Conservation (phyloP, 2,113 vertebrate genomes). For the Cyprinodon tularosa region DNA sequence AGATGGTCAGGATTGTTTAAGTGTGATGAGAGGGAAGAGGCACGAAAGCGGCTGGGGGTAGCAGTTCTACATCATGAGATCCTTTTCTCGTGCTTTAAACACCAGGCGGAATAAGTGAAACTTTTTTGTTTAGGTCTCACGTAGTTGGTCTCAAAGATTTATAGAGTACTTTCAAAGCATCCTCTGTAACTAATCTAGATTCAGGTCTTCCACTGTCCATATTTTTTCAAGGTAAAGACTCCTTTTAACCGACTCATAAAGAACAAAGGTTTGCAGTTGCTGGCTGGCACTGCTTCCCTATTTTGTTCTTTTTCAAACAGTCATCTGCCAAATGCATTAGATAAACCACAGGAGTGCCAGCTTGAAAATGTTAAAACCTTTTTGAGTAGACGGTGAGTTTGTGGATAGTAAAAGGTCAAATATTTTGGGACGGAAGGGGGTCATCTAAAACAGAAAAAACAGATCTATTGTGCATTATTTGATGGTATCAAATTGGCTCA, state of each 20-base stretch:
- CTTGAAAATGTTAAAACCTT: constrained; percentile 29
- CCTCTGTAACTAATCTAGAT: neutral
- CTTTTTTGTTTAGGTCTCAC: neutral
- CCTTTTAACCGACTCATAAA: neutral
- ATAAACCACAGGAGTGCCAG: constrained; percentile 7
- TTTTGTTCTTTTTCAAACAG: neutral
- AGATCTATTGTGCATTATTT: constrained; percentile 17
- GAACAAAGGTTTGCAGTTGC: constrained; percentile 8
- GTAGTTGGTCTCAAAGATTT: neutral
- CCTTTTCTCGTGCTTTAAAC: constrained; percentile 17
- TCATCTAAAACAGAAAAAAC: neutral
- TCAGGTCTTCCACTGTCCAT: neutral
- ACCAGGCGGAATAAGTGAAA: neutral
- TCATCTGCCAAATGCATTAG: constrained; percentile 15
- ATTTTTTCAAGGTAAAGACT: neutral
- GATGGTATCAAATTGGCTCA: constrained; percentile 22
- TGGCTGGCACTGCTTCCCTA: constrained; percentile 8
- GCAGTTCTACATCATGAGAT: constrained; percentile 9
- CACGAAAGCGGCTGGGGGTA: constrained; percentile 13
- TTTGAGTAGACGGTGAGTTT: constrained; percentile 5
- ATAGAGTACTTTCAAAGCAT: neutral
- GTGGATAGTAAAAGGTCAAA: constrained; percentile 21
- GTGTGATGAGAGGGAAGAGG: constrained; percentile 47
- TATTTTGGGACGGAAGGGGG: constrained; percentile 5
- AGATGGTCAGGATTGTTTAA: constrained; percentile 59